Evolutionary conservation across 2,888 invertebrate genomes (phyloP).

Genomic region (Quadroppia sp.): DNA sequence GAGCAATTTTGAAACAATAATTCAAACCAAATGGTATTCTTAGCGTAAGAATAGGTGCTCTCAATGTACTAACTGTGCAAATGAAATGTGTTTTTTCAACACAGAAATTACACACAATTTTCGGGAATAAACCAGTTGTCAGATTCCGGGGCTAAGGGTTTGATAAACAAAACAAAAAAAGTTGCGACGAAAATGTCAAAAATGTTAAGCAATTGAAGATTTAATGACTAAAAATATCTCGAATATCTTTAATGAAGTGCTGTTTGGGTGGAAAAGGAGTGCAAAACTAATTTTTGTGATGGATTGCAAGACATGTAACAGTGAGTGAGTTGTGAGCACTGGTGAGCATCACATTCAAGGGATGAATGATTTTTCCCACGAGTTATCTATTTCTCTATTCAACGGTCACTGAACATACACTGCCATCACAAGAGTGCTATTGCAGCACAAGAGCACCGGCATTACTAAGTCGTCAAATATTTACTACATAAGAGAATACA

Average conservation of each 20-base stretch:
- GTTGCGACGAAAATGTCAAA: conserved; percentile 22
- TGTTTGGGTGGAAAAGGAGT: conserved; percentile 5
- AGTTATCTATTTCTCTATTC: conserved; percentile 35
- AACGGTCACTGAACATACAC: conserved; percentile 33
- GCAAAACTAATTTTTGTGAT: conserved; percentile 30
- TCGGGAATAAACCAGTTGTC: conserved; percentile 4
- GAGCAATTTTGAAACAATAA: conserved; percentile 32
- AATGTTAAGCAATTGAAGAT: background rate
- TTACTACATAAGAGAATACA: conserved; percentile 16
- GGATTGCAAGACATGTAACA: background rate
- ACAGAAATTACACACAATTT: conserved; percentile 22
- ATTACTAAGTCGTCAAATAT: conserved; percentile 24
- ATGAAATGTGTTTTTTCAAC: background rate
- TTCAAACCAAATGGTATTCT: conserved; percentile 28
- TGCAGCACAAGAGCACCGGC: too few species aligned
- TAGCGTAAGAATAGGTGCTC: conserved; percentile 1
- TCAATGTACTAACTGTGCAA: background rate
- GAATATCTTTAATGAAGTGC: conserved; percentile 30
- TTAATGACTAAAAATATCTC: conserved; percentile 8
- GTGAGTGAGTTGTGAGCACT: conserved; percentile 27
- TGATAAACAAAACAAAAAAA: too few species aligned
- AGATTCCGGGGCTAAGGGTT: background rate
- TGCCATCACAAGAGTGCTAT: conserved; percentile 2
- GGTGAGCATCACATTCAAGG: conserved; percentile 33
- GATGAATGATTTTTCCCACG: conserved; percentile 40